Percentiles rank a stretch among this genome's conserved stretches.
phyloP scores from a whole-genome alignment of 2,113 vertebrate genomes.

The Lasiurus borealis region DNA sequence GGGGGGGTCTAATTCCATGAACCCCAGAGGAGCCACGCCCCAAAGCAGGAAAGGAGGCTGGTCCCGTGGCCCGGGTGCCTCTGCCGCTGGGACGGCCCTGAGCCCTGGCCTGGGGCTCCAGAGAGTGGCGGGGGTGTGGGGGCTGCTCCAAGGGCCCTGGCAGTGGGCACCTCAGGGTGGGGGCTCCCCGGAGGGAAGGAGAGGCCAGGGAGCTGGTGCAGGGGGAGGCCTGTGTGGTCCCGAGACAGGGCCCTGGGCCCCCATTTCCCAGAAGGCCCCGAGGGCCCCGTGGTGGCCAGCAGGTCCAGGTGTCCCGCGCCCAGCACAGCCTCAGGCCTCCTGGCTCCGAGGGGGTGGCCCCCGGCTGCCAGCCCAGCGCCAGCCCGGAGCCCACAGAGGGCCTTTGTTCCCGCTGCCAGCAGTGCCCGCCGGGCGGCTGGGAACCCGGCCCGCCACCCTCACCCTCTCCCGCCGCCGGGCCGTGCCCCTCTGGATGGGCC shows the following conservation, averaged over 20 bases:
- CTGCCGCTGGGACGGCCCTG: background rate
- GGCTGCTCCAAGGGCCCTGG: background rate
- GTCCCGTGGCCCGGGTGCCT: background rate
- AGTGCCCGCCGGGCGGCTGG: constrained; percentile 82
- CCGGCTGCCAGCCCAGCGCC: constrained; percentile 84
- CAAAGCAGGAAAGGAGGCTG: background rate
- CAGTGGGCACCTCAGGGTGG: background rate
- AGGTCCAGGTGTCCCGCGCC: constrained; percentile 75
- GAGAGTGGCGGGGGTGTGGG: background rate
- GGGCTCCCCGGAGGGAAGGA: background rate
- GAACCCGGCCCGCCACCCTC: constrained; percentile 82
- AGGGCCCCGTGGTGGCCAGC: constrained; percentile 38
- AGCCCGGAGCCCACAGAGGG: constrained; percentile 85
- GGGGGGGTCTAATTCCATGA: background rate
- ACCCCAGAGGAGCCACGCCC: background rate
- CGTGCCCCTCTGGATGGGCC: constrained; percentile 70
- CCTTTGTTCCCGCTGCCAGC: constrained; percentile 88
- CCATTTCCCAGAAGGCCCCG: constrained; percentile 73
- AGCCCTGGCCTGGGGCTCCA: background rate
- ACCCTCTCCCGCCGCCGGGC: constrained; percentile 82
- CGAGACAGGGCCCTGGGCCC: background rate
- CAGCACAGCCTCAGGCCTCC: constrained; percentile 68
- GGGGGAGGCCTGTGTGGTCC: background rate
- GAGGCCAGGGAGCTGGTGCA: constrained; percentile 25
- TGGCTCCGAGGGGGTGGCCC: constrained; percentile 41